Evolutionary conservation across 2,113 vertebrate genomes (phyloP).

Genomic region (Halcyon senegalensis): DNA sequence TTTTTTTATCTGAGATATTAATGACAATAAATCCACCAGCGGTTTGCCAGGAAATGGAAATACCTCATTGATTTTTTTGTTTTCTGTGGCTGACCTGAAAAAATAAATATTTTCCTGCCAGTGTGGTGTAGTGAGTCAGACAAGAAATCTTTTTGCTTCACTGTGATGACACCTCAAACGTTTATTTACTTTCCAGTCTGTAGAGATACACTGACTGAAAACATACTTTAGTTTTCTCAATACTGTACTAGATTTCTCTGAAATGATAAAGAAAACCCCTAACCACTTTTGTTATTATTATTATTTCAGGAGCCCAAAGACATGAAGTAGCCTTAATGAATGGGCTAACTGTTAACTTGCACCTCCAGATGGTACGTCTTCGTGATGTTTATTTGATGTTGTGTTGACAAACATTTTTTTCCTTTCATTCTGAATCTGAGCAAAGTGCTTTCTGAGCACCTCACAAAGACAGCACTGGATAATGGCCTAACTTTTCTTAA

Average conservation of each 20-base stretch:
- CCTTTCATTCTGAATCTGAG: slow-evolving; percentile 5
- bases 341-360: slow-evolving; percentile 92
- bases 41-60: slow-evolving; percentile 52
- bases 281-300: background rate
- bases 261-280: background rate
- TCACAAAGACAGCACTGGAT: background rate
- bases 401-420: slow-evolving; percentile 2
- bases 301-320: slow-evolving; percentile 77
- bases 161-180: slow-evolving; percentile 25
- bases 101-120: slow-evolving; percentile 55
- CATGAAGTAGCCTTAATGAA: slow-evolving; percentile 90
- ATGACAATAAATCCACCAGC: slow-evolving; percentile 57
- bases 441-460: slow-evolving; percentile 15
- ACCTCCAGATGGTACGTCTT: slow-evolving; percentile 88
- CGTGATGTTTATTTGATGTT: background rate
- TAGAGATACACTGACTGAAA: background rate
- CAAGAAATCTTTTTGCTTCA: slow-evolving; percentile 37
- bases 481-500: slow-evolving; percentile 3
- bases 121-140: background rate
- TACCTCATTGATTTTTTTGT: slow-evolving; percentile 50
- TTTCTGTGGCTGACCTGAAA: slow-evolving; percentile 61
- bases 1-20: slow-evolving; percentile 10
- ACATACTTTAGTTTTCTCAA: background rate
- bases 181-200: slow-evolving; percentile 38
- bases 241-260: background rate